Evolutionary conservation across 2,797 vertebrate species (phyloP), one percentile per base, ranked within the genome.

Genomic region (Poecilia gillii): DNA sequence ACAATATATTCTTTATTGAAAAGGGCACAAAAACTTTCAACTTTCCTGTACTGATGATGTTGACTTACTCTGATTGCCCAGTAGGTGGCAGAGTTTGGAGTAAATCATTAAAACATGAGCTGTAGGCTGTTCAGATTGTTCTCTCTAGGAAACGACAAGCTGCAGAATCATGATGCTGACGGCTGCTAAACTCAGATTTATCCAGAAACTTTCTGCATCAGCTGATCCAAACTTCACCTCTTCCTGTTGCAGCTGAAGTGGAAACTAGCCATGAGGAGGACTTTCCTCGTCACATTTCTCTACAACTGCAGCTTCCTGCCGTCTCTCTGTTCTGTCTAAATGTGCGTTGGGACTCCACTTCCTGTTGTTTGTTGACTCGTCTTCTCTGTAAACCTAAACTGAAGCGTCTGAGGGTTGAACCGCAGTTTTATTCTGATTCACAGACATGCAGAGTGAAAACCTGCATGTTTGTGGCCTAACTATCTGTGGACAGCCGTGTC

Each of bases 251-350:
- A 72, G 68, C 39, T 45, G 76, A 78, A 78, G 66, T 78, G 12
- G 68, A 78, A 78, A 78, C 68, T 57, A 8, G 28, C 8, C 31
- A 4, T 11, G 6, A 23, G 53, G 41, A 76, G 74, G 59, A 47
- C 43, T 66, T 76, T 66, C 11, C 57, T 76, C 5, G 0, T 43
- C 23, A 59, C 51, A 74, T 43, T 75, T 75, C 73, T 59, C 28
- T 64, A 70, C 31, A 68, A 71, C 8, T 23, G 49, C 49, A 9
- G 43, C 55, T 81, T 84, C 80, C 80, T 81, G 81, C 59, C 59
- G 51, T 75, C 73, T 81, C 79, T 80, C 76, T 81, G 14, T 87
- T 87, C 85, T 85, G 64, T 73, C 73, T 79, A 87, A 85, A 84
- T 72, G 41, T 72, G 31, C 68, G 28, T 49, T n/a, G n/a, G 33